phyloP scores from a whole-genome alignment of 1,140 invertebrate genomes.

The Eueides isabella region DNA sequence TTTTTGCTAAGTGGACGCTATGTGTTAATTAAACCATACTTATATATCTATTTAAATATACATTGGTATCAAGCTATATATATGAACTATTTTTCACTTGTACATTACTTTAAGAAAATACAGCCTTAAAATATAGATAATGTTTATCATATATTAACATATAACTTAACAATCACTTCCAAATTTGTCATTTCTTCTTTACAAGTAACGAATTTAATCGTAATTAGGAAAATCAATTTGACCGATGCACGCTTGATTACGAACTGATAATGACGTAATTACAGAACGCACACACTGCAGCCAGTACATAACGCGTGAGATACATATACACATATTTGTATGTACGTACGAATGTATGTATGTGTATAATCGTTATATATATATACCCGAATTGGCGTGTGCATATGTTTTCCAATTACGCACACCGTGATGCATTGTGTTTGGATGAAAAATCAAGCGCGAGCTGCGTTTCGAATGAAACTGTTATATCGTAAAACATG shows the following conservation, averaged over 20 bases:
- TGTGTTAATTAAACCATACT: not conserved
- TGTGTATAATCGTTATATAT: not conserved
- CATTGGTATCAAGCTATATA: too few relatives aligned
- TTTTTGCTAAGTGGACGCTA: not conserved
- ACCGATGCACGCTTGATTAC: conserved; percentile 61
- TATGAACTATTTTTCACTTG: too few relatives aligned
- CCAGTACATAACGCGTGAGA: conserved; percentile 40
- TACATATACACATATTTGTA: conserved; percentile 21
- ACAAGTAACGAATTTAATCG: conserved; percentile 24
- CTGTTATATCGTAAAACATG: conserved; percentile 13
- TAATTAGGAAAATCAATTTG: conserved; percentile 65
- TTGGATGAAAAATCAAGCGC: conserved; percentile 22
- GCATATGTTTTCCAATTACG: conserved; percentile 34
- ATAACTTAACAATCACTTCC: not conserved
- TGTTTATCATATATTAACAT: not conserved
- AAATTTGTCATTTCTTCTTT: not conserved
- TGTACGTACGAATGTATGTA: not conserved
- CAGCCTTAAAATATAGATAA: not conserved
- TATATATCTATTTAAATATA: not conserved
- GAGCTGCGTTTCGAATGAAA: conserved; percentile 12
- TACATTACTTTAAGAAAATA: too few relatives aligned
- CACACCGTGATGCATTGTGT: conserved; percentile 27
- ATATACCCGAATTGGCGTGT: conserved; percentile 30
- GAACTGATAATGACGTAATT: conserved; percentile 67
- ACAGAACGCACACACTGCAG: conserved; percentile 49